A percentile compares a stretch with the other conserved stretches of the same genome.
Evolutionary conservation across 2,113 vertebrate species (phyloP).

Genomic region (Colossoma macropomum): DNA sequence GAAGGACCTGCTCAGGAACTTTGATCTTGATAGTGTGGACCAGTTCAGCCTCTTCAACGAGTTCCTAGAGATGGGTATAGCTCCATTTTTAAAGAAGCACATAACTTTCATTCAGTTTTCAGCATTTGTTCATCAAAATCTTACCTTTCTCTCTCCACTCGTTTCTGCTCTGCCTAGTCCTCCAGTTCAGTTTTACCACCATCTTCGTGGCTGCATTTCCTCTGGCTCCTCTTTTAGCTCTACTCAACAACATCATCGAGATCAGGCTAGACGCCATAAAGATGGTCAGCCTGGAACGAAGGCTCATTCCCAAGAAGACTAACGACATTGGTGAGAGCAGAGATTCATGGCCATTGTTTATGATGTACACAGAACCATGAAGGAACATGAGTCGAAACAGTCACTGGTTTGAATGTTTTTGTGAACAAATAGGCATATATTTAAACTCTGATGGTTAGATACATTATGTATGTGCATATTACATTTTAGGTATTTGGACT

Average conservation of each 20-base stretch:
- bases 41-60: conserved; percentile 95
- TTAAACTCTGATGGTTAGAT: neutral
- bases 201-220: conserved; percentile 98
- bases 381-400: neutral
- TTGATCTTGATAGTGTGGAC: conserved; percentile 62
- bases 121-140: neutral
- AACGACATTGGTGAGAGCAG: conserved; percentile 90
- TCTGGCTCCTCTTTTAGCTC: conserved; percentile 91
- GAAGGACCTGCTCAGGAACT: conserved; percentile 83
- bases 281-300: conserved; percentile 95
- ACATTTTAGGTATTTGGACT: conserved; percentile 91
- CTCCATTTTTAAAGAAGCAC: neutral
- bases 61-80: conserved; percentile 97
- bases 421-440: neutral
- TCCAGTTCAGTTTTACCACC: conserved; percentile 96
- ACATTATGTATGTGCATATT: conserved; percentile 33
- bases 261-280: conserved; percentile 96
- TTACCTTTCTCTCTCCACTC: neutral
- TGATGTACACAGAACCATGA: neutral
- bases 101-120: neutral
- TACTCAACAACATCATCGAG: conserved; percentile 97
- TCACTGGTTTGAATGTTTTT: neutral
- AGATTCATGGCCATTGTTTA: neutral
- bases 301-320: conserved; percentile 91
- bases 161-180: conserved; percentile 75